These are phyloP conservation scores for Noctua comes DNA, from an alignment of 2,888 invertebrate species.

Conservation along the genomic window DNA sequence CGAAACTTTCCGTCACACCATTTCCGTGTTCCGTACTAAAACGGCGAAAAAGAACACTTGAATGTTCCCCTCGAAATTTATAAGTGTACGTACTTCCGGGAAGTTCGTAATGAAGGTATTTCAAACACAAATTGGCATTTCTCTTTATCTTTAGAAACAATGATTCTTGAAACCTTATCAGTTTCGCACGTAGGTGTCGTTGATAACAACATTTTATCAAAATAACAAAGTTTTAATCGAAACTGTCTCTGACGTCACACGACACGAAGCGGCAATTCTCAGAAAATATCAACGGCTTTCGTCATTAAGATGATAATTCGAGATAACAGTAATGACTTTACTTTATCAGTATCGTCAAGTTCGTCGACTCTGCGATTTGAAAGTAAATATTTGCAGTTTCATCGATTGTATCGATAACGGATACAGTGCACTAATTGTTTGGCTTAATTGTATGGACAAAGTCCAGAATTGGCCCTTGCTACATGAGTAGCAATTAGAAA, in stretches of 20 bases:
- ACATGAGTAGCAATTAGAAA: not conserved
- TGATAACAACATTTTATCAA: slow-evolving; percentile 36
- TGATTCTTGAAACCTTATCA: slow-evolving; percentile 40
- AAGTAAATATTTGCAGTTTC: slow-evolving; percentile 69
- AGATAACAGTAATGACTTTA: slow-evolving; percentile 81
- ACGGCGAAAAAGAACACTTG: not conserved
- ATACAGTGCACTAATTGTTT: slow-evolving; percentile 44
- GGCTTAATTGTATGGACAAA: slow-evolving; percentile 34
- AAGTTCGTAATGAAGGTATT: slow-evolving; percentile 1
- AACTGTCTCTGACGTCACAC: slow-evolving; percentile 56
- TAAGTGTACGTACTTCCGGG: slow-evolving; percentile 1
- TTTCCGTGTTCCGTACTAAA: not conserved
- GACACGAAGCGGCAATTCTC: slow-evolving; percentile 67
- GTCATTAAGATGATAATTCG: slow-evolving; percentile 82
- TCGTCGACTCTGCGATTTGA: slow-evolving; percentile 76
- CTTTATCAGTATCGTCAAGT: slow-evolving; percentile 78
- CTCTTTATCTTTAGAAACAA: slow-evolving; percentile 35
- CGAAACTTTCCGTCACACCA: not conserved
- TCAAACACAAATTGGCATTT: slow-evolving; percentile 18
- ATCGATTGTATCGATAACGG: slow-evolving; percentile 56
- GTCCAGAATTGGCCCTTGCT: slow-evolving; percentile 16
- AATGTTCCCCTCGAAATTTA: not conserved
- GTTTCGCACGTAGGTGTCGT: slow-evolving; percentile 36
- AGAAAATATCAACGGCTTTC: slow-evolving; percentile 71
- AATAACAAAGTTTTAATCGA: slow-evolving; percentile 56